Evolutionary conservation across 35 echinoderm and acorn worm genomes (phyloP).

Genomic region (Stichopus chloronotus): DNA sequence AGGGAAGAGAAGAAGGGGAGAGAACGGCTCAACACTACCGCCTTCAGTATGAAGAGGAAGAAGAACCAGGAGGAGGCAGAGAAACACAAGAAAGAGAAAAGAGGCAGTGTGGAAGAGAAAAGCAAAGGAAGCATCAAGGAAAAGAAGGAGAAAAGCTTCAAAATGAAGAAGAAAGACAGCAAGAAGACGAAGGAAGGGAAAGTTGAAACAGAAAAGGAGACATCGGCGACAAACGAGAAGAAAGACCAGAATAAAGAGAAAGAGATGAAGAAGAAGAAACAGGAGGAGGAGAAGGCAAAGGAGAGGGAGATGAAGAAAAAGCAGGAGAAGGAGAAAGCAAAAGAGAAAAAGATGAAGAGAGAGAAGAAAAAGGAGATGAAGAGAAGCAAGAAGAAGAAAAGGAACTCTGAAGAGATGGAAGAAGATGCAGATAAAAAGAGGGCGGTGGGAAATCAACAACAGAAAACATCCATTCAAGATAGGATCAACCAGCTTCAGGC

Average conservation of each 20-base stretch:
- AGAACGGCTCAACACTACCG: neutral
- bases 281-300: neutral
- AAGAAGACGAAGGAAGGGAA: neutral
- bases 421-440: neutral
- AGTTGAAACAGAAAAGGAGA: neutral
- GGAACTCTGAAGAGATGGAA: neutral
- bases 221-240: neutral
- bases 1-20: neutral
- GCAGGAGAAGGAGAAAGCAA: neutral
- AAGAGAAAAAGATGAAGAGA: neutral
- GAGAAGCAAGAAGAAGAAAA: neutral
- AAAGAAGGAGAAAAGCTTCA: neutral
- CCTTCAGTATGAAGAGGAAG: neutral
- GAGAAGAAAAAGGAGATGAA: neutral
- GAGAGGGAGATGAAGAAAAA: neutral
- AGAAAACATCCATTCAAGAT: neutral
- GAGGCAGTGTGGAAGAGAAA: neutral
- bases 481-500: neutral
- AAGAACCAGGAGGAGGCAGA: neutral
- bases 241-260: neutral
- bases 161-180: neutral
- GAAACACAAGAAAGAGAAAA: neutral
- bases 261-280: conserved; percentile 3
- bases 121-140: neutral
- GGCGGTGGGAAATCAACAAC: neutral